Conservation (phyloP, 2,797 vertebrate genomes). For the Tangara arthus region DNA sequence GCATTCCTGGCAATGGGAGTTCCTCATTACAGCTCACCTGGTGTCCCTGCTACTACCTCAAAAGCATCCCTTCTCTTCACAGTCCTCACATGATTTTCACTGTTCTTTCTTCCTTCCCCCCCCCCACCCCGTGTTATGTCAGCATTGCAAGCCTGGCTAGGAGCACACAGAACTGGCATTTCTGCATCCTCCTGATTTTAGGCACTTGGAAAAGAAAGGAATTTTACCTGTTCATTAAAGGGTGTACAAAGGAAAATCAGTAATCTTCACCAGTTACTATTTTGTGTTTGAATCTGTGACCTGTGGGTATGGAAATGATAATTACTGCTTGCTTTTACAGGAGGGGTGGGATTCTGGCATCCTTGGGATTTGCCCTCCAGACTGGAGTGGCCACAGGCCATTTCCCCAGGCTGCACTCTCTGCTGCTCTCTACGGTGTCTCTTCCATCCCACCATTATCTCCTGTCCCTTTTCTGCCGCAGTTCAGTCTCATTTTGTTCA, state of each 20-base stretch:
- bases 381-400: neutral
- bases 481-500: neutral
- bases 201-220: neutral
- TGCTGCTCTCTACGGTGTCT: rapidly evolving
- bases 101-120: neutral
- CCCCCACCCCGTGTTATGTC: rapidly evolving
- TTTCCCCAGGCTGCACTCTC: neutral
- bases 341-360: neutral
- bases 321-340: neutral
- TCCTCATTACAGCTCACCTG: neutral
- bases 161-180: neutral
- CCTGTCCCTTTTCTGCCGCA: neutral
- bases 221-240: neutral
- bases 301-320: neutral
- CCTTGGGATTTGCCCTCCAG: neutral
- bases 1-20: neutral
- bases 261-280: neutral
- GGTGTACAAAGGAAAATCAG: neutral
- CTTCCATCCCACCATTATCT: neutral
- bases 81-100: rapidly evolving
- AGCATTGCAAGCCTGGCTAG: neutral
- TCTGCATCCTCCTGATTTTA: neutral
- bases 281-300: neutral
- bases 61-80: neutral
- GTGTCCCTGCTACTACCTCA: neutral